Evolutionary conservation across 2,888 invertebrate species (phyloP), one percentile per base, ranked within the genome.

Genomic region (Orthonychiurus folsomi): DNA sequence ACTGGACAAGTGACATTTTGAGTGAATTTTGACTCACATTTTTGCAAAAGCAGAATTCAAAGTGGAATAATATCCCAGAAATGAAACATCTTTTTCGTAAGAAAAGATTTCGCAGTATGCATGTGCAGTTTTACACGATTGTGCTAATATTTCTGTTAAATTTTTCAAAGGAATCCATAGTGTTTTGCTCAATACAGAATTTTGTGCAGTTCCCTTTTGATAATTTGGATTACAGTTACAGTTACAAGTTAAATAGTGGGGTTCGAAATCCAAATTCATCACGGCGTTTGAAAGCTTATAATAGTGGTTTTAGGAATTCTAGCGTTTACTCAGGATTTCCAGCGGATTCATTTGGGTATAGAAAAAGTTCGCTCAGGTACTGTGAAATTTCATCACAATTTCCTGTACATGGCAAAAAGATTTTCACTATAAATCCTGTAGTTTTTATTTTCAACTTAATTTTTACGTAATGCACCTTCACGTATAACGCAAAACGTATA

Each of bases 231-330:
- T 70, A 66, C 50, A 70, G 69, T 15, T 72, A 72, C 60, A 70
- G 70, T 59, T 72, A 70, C 63, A 67, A 69, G 62, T 59, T 72
- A 62, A 72, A 72, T 60, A 64, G 64, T 63, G 72, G 66, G 62
- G 69, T 69, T 47, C 65, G 63, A 63, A 59, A 56, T 27, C 62
- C 65, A 52, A 62, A n/a, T n/a, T 37, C 37, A 9, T 37, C 37
- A 9, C 37, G 15, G 15, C 15, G 15, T 37, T 37, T 37, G 9
- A 37, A 37, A 37, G 37, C 37, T 9, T 37, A 37, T 15, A 37
- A 37, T 21, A 62, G 62, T 58, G 21, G 25, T 12, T 26, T 57
- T 15, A 61, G 61, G 50, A 61, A 60, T 63, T 37, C 55, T 53
- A 65, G 54, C 21, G 23, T n/a, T 37, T 37, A 37, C 37, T 9